phyloP scores from a whole-genome alignment of 2,797 vertebrate genomes.

The Syncerus caffer region DNA sequence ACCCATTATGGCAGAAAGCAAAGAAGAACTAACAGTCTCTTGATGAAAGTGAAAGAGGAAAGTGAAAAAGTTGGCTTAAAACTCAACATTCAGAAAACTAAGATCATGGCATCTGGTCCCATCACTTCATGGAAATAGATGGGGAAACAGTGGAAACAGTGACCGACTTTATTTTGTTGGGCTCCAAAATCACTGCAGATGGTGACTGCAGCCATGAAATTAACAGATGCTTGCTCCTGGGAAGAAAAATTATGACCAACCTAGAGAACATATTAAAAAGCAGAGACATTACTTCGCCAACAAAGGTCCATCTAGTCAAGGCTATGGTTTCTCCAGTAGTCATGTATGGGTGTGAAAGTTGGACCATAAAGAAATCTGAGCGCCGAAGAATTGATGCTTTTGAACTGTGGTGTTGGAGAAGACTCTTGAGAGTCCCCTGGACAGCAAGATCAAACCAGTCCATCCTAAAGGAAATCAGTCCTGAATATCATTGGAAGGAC shows the following conservation, averaged over 20 bases:
- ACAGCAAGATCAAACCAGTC: neutral
- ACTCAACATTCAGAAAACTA: neutral
- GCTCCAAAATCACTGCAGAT: neutral
- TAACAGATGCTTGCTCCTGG: neutral
- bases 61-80: neutral
- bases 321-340: neutral
- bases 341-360: neutral
- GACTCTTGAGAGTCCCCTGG: neutral
- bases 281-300: neutral
- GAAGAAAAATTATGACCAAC: neutral
- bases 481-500: neutral
- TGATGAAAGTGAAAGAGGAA: neutral
- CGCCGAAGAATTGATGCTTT: neutral
- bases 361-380: neutral
- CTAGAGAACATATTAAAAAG: neutral
- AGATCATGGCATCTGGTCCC: neutral
- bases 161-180: neutral
- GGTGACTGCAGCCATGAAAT: neutral
- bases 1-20: neutral
- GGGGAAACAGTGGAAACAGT: neutral
- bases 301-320: neutral
- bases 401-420: neutral
- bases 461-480: neutral
- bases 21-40: neutral
- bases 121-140: neutral